A percentile compares a stretch with the other conserved stretches of the same genome.
These are phyloP conservation scores for Caenorhabditis briggsae DNA, from an alignment of 1,140 invertebrate species.

Conservation along the genomic window DNA sequence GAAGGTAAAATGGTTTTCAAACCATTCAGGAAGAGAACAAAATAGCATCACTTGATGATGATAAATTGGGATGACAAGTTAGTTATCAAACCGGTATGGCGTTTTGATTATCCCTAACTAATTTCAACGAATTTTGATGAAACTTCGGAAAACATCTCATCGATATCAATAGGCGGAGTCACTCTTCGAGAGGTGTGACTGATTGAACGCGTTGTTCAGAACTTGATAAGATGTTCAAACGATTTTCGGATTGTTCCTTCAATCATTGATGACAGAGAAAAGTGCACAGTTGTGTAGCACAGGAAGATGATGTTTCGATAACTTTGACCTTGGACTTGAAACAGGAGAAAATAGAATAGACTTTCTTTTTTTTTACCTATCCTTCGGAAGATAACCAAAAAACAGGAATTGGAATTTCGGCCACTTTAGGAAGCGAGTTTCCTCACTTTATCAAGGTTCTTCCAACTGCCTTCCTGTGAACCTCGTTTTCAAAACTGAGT, in stretches of 20 bases:
- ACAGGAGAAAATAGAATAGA: not conserved
- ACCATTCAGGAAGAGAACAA: not conserved
- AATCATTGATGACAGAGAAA: no score
- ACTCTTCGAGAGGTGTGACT: not conserved
- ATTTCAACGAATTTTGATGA: slow-evolving; percentile 24
- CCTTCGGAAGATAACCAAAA: slow-evolving; percentile 47
- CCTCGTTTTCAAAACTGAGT: slow-evolving; percentile 33
- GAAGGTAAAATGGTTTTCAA: slow-evolving; percentile 1
- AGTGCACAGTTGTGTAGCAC: no score
- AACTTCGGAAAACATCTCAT: not conserved
- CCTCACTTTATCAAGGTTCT: slow-evolving; percentile 14
- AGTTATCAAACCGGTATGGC: slow-evolving; percentile 35
- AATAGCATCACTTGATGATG: not conserved
- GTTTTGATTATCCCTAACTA: slow-evolving; percentile 1
- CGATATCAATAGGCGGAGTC: not conserved
- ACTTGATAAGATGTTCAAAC: no score
- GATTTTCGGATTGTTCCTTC: no score
- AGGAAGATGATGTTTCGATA: slow-evolving; percentile 18
- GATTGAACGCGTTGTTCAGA: not conserved
- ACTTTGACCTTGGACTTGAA: slow-evolving; percentile 39
- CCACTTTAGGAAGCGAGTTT: slow-evolving; percentile 23
- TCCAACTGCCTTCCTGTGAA: slow-evolving; percentile 3
- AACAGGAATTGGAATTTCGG: slow-evolving; percentile 45
- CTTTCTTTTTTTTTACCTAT: not conserved
- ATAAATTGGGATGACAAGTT: slow-evolving; percentile 30